Evolutionary conservation across 1,140 invertebrate species (phyloP), one percentile per base, ranked within the genome.

Genomic region (Neocloeon triangulifer): DNA sequence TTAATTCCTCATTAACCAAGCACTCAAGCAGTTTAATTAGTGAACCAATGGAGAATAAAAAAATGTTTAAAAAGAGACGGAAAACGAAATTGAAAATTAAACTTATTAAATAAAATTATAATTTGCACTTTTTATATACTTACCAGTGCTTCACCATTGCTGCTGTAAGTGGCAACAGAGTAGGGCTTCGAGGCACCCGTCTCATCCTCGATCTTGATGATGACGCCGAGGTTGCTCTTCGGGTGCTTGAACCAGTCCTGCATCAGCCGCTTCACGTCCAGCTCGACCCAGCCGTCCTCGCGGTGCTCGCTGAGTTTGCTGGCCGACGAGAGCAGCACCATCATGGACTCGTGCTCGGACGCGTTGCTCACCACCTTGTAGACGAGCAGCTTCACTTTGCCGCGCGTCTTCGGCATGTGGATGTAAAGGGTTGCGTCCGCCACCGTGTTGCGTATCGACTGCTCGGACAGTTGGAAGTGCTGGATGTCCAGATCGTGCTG

Each of bases 211-310:
- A 71, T 66, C 51, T 72, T 74, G 19, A 81, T 55, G 2, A 73
- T 62, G 33, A 85, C 64, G 5, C 75, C 77, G 31, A 74, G 59
- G 41, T 73, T 76, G 33, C 72, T 69, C 25, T 66, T 54, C 1
- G 71, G 66, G 41, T 69, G 59, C 25, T 65, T 66, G 47, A 75
- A 70, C 71, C 77, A 81, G 21, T 75, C 66, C 23, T 62, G 58
- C 2, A 82, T 65, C 48, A 77, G 64, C n/a, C 63, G 61, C n/a
- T 68, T 70, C 0, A 82, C 55, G 40, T 82, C 74, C 8, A 82
- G 54, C 34, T 65, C 65, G 7, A 79, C 46, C 76, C 76, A 81
- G 28, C 61, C 60, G 1, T 74, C 75, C 25, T 48, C 43, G 4
- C 61, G 5, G 50, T 10, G 30, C 33, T 10, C 7, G 52, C 37